phyloP scores from a whole-genome alignment of 92 coral and sea anemone species.

The Parazoanthus darwini region DNA sequence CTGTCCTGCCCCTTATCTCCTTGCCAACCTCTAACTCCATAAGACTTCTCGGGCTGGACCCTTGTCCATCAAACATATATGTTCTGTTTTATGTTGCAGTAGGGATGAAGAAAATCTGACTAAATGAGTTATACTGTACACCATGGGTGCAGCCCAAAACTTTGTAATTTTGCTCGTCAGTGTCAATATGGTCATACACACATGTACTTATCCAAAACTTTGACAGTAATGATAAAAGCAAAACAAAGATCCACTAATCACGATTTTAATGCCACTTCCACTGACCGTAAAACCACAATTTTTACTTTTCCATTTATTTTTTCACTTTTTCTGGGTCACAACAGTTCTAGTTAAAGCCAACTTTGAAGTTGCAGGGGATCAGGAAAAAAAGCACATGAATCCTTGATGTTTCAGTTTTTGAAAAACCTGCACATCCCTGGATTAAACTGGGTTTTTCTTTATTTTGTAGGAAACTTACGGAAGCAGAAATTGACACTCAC shows the following conservation, averaged over 20 bases:
- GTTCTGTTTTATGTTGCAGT: not conserved
- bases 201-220: not conserved
- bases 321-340: not conserved
- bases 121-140: too few relatives aligned
- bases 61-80: too few relatives aligned
- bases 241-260: not conserved
- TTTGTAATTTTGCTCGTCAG: not conserved
- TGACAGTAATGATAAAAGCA: not conserved
- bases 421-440: not conserved
- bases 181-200: too few relatives aligned
- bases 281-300: not conserved
- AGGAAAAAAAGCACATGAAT: not conserved
- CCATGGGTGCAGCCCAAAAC: not conserved
- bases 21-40: not conserved
- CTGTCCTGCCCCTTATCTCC: not conserved
- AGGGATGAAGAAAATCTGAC: not conserved
- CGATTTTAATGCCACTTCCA: not conserved
- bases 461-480: slow-evolving; percentile 79
- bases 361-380: not conserved
- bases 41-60: too few relatives aligned
- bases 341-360: not conserved
- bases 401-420: not conserved
- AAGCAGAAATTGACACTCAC: slow-evolving; percentile 95
- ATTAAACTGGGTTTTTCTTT: not conserved
- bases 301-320: not conserved